Conservation (phyloP, 2,888 invertebrate genomes). For the Drosophila acutilabella region DNA sequence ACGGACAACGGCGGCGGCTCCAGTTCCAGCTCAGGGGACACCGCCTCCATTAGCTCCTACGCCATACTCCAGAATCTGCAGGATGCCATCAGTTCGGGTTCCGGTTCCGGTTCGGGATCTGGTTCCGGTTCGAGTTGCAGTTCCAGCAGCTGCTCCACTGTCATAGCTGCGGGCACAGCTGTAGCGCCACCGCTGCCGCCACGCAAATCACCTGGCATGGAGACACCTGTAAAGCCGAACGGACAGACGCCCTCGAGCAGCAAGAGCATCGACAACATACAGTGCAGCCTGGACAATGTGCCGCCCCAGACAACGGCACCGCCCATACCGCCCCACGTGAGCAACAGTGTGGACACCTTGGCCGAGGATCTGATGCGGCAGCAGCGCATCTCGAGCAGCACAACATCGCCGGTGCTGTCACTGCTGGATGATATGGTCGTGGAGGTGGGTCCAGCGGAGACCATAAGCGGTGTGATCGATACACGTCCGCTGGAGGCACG, state of each 20-base stretch:
- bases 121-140: constrained; percentile 17
- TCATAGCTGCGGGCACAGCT: constrained; percentile 13
- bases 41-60: constrained; percentile 77
- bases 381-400: constrained; percentile 76
- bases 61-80: constrained; percentile 83
- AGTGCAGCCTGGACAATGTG: constrained; percentile 77
- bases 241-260: constrained; percentile 56
- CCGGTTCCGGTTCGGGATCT: constrained; percentile 15
- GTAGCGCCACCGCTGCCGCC: constrained; percentile 87
- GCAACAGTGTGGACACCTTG: constrained; percentile 78
- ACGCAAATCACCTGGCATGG: constrained; percentile 86
- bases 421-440: constrained; percentile 85
- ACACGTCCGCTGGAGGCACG: constrained; percentile 86
- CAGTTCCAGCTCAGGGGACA: constrained; percentile 63
- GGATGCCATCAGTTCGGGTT: constrained; percentile 48
- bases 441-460: constrained; percentile 90
- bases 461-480: constrained; percentile 90
- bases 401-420: constrained; percentile 68
- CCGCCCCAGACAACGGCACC: constrained; percentile 84
- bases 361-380: constrained; percentile 82
- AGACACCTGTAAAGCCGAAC: constrained; percentile 71
- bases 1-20: constrained; percentile 63
- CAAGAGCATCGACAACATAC: constrained; percentile 82
- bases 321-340: constrained; percentile 84
- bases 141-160: constrained; percentile 5